Base-by-base conservation (phyloP, 2,113 vertebrate species). In the Myotis yumanensis region DNA sequence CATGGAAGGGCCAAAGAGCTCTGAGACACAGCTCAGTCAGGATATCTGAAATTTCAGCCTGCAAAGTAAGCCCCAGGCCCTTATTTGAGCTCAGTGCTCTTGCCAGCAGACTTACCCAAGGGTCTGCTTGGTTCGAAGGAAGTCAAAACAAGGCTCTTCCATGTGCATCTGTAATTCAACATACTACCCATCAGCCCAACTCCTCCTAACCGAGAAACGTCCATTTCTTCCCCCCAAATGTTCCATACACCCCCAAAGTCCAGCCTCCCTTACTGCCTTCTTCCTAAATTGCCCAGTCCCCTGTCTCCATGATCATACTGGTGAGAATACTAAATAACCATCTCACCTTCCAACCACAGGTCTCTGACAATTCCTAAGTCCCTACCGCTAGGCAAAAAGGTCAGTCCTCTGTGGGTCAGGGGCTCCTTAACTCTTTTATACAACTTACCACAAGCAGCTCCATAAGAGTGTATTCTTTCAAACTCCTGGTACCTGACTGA, bases 101-200 rank as follows among this genome's bases (percentile, higher is more conserved):
- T 68, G 71, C 51, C 84, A 82, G 69, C 40, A 52, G 85, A 97
- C 99, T 98, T 96, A 99, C 99, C 99, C 99, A 0, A 99, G 98
- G 2, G 99, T 99, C 98, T 99, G 99, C 97, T 99, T 99, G 32
- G 99, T 99, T 97, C 99, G 98, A 89, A 99, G 98, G 97, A 99
- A 99, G 98, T 99, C 99, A 89, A 99, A 99, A 97, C 99, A 99
- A 9, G 99, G 99, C 95, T 99, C 99, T 95, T 99, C 99, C 99
- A 99, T 99, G 98, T 99, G 99, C 99, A 99, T 99, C 99, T 99
- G 98, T 66, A 98, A 98, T 5, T 9, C 84, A 98, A 92, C 87
- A 97, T 30, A 92, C 52, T 64, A 0, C 52, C 17, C 3, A 28
- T 88, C 80, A 43, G 95, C 92, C 23, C 51, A 82, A 8, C 32